Conservation (phyloP, 2,888 invertebrate species). For the Pseudococcus jackbeardsleyi region DNA sequence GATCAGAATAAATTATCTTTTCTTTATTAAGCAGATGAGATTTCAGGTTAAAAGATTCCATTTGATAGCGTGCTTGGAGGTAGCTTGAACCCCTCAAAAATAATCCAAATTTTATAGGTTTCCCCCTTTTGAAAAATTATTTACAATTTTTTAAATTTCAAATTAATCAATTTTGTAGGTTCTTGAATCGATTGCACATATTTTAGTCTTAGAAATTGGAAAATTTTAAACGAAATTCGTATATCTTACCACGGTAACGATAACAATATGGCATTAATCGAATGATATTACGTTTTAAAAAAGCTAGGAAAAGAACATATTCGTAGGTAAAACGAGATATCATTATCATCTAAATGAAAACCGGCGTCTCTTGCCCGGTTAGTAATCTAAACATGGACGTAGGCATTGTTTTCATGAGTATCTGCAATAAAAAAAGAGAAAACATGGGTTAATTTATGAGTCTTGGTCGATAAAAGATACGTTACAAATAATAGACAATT, state of each 20-base stretch:
- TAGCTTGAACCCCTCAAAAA: no score
- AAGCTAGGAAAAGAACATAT: constrained; percentile 47
- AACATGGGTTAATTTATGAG: neutral
- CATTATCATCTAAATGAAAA: constrained; percentile 89
- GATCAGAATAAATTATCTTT: no score
- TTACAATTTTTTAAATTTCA: no score
- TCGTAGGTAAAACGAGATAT: constrained; percentile 34
- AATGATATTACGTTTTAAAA: constrained; percentile 42
- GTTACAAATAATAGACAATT: constrained; percentile 69
- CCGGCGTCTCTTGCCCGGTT: constrained; percentile 99
- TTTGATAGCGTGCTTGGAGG: no score
- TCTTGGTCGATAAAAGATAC: neutral
- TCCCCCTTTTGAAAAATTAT: no score
- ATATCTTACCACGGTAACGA: constrained; percentile 63
- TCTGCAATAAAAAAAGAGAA: constrained; percentile 76
- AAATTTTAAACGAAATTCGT: neutral
- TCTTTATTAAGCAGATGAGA: no score
- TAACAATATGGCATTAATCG: constrained; percentile 60
- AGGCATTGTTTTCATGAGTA: constrained; percentile 99
- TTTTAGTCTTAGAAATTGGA: neutral
- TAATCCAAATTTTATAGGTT: no score
- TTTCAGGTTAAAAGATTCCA: no score
- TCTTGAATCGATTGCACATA: neutral
- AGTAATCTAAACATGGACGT: constrained; percentile 99
- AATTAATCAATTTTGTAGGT: neutral